Conservation (phyloP, 2,888 invertebrate species). For the Eremobia ochroleuca region DNA sequence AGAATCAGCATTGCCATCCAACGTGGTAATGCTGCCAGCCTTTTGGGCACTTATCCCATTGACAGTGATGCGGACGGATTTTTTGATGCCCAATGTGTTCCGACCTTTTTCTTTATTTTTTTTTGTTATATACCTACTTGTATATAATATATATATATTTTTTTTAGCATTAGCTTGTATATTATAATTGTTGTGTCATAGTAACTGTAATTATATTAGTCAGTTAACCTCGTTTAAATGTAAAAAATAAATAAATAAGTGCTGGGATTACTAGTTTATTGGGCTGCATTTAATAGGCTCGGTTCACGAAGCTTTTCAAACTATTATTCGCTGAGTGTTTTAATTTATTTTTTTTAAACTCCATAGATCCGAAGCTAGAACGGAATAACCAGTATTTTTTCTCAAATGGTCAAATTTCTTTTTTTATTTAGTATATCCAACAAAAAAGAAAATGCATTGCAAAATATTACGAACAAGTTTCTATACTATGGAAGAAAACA, state of each 20-base stretch:
- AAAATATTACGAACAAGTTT: background rate
- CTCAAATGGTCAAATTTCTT: background rate
- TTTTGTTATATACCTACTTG: no score
- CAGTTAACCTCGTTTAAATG: background rate
- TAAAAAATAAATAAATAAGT: background rate
- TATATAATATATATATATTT: no score
- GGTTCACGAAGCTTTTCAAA: background rate
- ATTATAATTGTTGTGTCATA: no score
- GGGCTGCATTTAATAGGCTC: background rate
- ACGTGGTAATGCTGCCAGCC: no score
- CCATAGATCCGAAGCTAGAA: no score
- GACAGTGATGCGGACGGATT: no score
- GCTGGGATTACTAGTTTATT: background rate
- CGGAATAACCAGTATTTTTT: background rate
- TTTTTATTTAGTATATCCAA: background rate
- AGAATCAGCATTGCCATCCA: no score
- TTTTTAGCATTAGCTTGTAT: no score
- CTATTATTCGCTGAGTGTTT: background rate
- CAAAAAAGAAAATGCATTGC: background rate
- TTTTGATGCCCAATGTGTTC: no score
- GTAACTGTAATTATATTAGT: background rate
- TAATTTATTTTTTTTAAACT: no score
- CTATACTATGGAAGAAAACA: background rate
- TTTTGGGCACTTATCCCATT: no score
- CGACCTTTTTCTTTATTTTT: no score